Percentiles rank a stretch among this genome's conserved stretches.
Conservation (phyloP, 1,140 invertebrate species). For the Orchesella cincta region DNA sequence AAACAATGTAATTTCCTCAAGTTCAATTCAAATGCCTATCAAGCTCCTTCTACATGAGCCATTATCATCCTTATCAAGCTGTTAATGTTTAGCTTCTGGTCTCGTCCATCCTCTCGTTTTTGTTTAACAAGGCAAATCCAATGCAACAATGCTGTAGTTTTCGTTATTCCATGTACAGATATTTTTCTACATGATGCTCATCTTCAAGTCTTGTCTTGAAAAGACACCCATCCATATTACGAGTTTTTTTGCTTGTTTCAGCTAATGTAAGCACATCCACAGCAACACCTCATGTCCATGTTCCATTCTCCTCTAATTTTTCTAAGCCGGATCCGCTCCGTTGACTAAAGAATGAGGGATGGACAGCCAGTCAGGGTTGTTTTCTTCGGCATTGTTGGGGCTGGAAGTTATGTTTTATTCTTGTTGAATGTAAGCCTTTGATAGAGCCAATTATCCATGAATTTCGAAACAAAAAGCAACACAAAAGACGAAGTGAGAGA, state of each 20-base stretch:
- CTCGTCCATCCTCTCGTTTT: not conserved
- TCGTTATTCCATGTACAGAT: too few species aligned
- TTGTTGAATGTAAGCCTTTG: slow-evolving; percentile 10
- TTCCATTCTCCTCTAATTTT: too few species aligned
- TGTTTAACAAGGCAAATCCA: too few species aligned
- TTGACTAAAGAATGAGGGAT: not conserved
- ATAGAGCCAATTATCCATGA: slow-evolving; percentile 24
- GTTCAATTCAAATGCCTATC: not conserved
- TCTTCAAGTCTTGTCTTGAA: too few species aligned
- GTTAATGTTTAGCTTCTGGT: not conserved
- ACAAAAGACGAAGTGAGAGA: not conserved
- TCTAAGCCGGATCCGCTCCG: not conserved
- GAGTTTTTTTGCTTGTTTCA: too few species aligned
- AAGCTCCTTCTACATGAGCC: not conserved
- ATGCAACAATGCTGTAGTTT: too few species aligned
- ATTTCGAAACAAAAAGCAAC: slow-evolving; percentile 14
- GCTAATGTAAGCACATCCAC: too few species aligned
- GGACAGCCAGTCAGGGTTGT: too few species aligned
- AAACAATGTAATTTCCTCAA: slow-evolving; percentile 7
- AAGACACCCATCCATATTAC: too few species aligned
- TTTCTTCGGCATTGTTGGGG: not conserved
- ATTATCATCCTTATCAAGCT: not conserved
- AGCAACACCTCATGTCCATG: too few species aligned
- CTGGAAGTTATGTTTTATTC: not conserved
- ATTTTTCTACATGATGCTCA: too few species aligned